Evolutionary conservation across 2,888 invertebrate species (phyloP).

Genomic region (Hirtodrosophila cameraria): DNA sequence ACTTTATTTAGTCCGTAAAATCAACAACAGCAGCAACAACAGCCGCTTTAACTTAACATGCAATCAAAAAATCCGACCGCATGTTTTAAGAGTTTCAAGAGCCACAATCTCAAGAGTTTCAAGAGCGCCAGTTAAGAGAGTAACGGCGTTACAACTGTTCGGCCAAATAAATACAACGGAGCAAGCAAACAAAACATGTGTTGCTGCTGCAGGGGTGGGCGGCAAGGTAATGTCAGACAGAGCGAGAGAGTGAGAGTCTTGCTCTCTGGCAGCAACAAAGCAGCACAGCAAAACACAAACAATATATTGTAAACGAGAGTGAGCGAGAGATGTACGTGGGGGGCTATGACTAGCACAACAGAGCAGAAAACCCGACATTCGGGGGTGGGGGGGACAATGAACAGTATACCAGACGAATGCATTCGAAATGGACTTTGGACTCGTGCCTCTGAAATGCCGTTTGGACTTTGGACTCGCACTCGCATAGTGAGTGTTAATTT

Average conservation of each 20-base stretch:
- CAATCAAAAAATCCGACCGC: conserved; percentile 48
- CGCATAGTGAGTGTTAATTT: conserved; percentile 63
- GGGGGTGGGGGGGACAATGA: conserved; percentile 49
- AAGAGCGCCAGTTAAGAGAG: conserved; percentile 36
- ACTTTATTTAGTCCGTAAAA: conserved; percentile 50
- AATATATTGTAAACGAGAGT: conserved; percentile 47
- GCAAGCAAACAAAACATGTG: conserved; percentile 36
- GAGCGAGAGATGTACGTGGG: conserved; percentile 14
- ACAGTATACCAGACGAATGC: conserved; percentile 75
- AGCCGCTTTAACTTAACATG: conserved; percentile 41
- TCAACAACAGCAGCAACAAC: conserved; percentile 29
- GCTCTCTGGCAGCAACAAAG: conserved; percentile 43
- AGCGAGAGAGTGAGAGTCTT: conserved; percentile 24
- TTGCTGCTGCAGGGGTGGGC: conserved; percentile 28
- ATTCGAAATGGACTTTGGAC: conserved; percentile 71
- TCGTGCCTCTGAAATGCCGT: conserved; percentile 62
- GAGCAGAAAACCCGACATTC: too few species aligned
- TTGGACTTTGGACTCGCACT: conserved; percentile 76
- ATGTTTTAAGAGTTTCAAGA: conserved; percentile 58
- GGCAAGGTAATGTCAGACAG: conserved; percentile 17
- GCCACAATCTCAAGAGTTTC: conserved; percentile 31
- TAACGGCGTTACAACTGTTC: conserved; percentile 35
- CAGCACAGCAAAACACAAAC: conserved; percentile 42
- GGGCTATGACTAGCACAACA: conserved; percentile 65
- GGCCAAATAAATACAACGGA: conserved; percentile 67